Base-by-base conservation (phyloP, 2,888 invertebrate genomes). In the Lordiphosa fenestrarum region DNA sequence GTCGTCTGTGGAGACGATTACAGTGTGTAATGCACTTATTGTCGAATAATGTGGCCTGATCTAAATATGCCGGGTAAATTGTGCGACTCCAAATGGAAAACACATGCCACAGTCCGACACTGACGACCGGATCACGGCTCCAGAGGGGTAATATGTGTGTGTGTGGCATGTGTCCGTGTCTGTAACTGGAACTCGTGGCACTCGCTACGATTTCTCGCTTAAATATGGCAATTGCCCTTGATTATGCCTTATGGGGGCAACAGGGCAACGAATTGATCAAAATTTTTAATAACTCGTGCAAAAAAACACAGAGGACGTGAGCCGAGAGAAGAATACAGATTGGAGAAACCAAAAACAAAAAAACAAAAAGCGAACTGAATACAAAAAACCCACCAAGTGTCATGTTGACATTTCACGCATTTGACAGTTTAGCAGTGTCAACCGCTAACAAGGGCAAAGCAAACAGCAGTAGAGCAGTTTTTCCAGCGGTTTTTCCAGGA, bases 361-460 rank as follows among this genome's bases (percentile, higher is more conserved):
- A n/a, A 15, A 25, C 19, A 1, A 19, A 15, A 39, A 0, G 23
- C 0, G 5, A 0, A 23, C 44, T 0, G 5, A 6, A 23, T 1
- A 23, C 5, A 23, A 23, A 37, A 40, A 51, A 58, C 50, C 63
- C 62, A 54, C 54, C 80, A 67, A 72, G 70, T 80, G 78, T 68
- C 78, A 80, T 81, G 85, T 83, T 81, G 81, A 85, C 81, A 85
- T 71, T 76, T 81, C 66, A 64, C 71, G 77, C 76, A 73, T 73
- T 81, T 81, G 84, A 69, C 80, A 83, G 81, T 84, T 83, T 84
- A 83, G 76, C 76, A 80, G 48, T 41, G 53, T 67, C 62, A 71
- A 78, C 77, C 82, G 51, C 82, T 82, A 82, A 82, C 84, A 80
- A 83, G 84, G 67, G 71, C 60, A 66, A 73, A 77, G 47, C 63